Conservation (phyloP, 2,797 vertebrate species). For the Odontamblyopus rebecca region DNA sequence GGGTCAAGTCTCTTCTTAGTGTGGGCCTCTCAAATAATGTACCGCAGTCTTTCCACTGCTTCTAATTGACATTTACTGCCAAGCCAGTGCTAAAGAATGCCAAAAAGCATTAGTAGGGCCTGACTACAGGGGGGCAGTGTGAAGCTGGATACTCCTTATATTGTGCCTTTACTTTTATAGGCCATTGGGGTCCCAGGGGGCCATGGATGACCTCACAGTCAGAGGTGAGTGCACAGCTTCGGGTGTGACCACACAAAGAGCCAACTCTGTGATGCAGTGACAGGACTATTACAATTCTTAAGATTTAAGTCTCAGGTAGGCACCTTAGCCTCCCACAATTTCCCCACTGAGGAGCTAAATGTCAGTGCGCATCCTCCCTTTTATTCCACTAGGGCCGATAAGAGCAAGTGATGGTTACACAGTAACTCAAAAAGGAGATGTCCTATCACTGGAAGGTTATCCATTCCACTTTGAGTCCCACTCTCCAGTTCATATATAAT, state of each 20-base stretch:
- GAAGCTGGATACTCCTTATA: slow-evolving; percentile 44
- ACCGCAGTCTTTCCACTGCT: slow-evolving; percentile 34
- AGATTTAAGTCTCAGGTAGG: slow-evolving; percentile 39
- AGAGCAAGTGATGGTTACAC: neutral
- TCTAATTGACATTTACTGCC: slow-evolving; percentile 68
- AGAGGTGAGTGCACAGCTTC: slow-evolving; percentile 41
- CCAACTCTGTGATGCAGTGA: slow-evolving; percentile 46
- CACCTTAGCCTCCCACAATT: slow-evolving; percentile 32
- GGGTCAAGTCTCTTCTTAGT: slow-evolving; percentile 34
- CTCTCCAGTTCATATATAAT: neutral
- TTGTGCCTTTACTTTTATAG: slow-evolving; percentile 55
- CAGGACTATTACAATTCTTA: slow-evolving; percentile 49
- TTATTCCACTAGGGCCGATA: slow-evolving; percentile 3
- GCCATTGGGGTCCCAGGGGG: slow-evolving; percentile 37
- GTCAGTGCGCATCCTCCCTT: slow-evolving; percentile 46
- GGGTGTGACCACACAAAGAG: slow-evolving; percentile 50
- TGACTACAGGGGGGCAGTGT: slow-evolving; percentile 47
- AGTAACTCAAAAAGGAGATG: too few relatives aligned
- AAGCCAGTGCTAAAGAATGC: slow-evolving; percentile 40
- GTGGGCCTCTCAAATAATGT: slow-evolving; percentile 32
- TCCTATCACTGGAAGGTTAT: neutral
- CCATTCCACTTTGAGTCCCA: neutral
- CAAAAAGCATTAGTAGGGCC: slow-evolving; percentile 58
- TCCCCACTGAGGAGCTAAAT: slow-evolving; percentile 55
- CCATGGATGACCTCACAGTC: slow-evolving; percentile 31